phyloP scores from a whole-genome alignment of 2,888 invertebrate genomes.

The Thecophora atra region DNA sequence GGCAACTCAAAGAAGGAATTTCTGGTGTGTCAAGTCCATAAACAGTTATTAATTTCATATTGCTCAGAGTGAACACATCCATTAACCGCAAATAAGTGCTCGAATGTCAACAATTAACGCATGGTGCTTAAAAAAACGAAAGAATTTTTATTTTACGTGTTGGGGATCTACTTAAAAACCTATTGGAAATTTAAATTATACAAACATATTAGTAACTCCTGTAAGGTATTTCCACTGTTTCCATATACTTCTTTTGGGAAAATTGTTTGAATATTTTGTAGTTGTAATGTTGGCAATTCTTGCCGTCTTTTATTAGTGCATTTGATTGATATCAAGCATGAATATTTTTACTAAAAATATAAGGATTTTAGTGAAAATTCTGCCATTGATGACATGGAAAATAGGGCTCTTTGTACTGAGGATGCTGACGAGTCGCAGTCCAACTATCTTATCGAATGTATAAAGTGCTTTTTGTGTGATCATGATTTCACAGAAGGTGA shows the following conservation, averaged over 20 bases:
- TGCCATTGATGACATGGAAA: background rate
- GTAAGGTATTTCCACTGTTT: conserved; percentile 27
- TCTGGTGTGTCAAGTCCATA: too few relatives aligned
- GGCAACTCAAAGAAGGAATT: too few relatives aligned
- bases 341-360: background rate
- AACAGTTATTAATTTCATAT: too few relatives aligned
- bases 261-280: conserved; percentile 23
- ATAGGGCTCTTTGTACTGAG: background rate
- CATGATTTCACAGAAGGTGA: conserved; percentile 47
- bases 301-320: too few relatives aligned
- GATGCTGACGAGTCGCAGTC: conserved; percentile 3
- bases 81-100: background rate
- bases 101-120: background rate
- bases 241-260: conserved; percentile 22
- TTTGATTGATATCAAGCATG: background rate
- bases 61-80: background rate
- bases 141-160: background rate
- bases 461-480: conserved; percentile 48
- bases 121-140: background rate
- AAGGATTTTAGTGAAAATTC: background rate
- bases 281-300: conserved; percentile 36
- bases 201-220: background rate
- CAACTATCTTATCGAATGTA: conserved; percentile 39
- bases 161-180: too few relatives aligned
- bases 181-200: background rate